Evolutionary conservation across 1,140 invertebrate genomes (phyloP).

Genomic region (Propsilocerus akamusi): DNA sequence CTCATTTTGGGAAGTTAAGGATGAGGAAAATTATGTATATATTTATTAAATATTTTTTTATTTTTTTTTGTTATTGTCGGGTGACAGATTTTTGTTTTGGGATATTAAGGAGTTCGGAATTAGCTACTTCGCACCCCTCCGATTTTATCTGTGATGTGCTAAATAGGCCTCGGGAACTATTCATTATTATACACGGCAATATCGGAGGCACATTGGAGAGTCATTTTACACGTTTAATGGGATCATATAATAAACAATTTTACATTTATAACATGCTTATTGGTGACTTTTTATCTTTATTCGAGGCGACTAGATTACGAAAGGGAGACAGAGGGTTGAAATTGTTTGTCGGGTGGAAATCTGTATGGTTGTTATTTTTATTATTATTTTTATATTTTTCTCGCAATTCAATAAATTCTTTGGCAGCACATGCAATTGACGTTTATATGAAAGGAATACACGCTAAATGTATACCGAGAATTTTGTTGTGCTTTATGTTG

Average conservation of each 20-base stretch:
- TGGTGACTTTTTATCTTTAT: background rate
- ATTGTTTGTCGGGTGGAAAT: background rate
- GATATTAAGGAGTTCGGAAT: too few relatives aligned
- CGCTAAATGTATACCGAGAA: too few relatives aligned
- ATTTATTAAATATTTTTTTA: background rate
- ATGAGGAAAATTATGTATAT: conserved; percentile 1
- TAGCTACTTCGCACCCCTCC: background rate
- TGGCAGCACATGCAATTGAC: background rate
- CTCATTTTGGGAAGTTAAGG: too few relatives aligned
- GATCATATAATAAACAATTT: conserved; percentile 3
- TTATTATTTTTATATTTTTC: background rate
- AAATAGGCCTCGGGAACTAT: too few relatives aligned
- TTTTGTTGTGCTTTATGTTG: too few relatives aligned
- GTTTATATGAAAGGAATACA: conserved; percentile 4
- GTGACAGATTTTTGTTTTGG: background rate
- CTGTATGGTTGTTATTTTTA: background rate
- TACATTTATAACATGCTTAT: conserved; percentile 3
- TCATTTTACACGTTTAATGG: conserved; percentile 2
- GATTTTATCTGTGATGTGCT: too few relatives aligned
- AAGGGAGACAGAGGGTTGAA: background rate
- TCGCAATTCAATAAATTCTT: conserved; percentile 2
- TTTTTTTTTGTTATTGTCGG: background rate
- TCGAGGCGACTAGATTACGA: background rate
- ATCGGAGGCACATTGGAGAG: background rate
- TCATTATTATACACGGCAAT: too few relatives aligned